Evolutionary conservation across 2,797 vertebrate genomes (phyloP).

Genomic region (Nasua narica): DNA sequence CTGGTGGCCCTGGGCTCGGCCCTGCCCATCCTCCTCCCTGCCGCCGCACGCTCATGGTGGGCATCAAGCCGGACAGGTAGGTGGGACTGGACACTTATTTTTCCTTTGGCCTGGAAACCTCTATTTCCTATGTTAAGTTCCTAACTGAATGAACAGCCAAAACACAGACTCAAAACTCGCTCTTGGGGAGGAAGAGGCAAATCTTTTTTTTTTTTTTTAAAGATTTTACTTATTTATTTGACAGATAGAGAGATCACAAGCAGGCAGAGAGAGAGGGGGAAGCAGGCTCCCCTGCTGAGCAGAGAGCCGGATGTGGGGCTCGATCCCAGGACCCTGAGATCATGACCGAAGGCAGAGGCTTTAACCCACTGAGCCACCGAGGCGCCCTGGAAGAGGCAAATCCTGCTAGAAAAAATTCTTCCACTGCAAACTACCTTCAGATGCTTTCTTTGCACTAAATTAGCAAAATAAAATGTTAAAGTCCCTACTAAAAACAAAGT

Average conservation of each 20-base stretch:
- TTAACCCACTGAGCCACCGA: too few species aligned
- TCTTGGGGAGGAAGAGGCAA: background rate
- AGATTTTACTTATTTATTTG: too few species aligned
- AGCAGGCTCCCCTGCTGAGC: too few species aligned
- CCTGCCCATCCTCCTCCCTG: background rate
- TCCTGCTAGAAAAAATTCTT: background rate
- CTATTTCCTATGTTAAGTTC: background rate
- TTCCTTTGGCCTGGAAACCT: background rate
- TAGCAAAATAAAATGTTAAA: background rate
- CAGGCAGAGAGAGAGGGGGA: too few species aligned
- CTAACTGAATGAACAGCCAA: background rate
- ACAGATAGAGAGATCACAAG: too few species aligned
- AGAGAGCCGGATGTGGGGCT: too few species aligned
- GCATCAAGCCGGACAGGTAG: background rate
- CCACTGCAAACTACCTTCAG: background rate
- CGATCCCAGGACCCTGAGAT: too few species aligned
- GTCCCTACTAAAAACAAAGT: background rate
- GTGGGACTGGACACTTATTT: background rate
- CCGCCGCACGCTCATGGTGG: accelerated
- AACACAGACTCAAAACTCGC: background rate
- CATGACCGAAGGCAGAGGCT: too few species aligned
- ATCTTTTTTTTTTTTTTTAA: too few species aligned
- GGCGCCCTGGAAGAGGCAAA: background rate
- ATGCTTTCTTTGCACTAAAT: background rate
- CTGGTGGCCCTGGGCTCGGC: background rate